A percentile compares a stretch with the other conserved stretches of the same genome.
Conservation (phyloP, 92 coral and sea anemone genomes). For the Chrysogorgia sp. region DNA sequence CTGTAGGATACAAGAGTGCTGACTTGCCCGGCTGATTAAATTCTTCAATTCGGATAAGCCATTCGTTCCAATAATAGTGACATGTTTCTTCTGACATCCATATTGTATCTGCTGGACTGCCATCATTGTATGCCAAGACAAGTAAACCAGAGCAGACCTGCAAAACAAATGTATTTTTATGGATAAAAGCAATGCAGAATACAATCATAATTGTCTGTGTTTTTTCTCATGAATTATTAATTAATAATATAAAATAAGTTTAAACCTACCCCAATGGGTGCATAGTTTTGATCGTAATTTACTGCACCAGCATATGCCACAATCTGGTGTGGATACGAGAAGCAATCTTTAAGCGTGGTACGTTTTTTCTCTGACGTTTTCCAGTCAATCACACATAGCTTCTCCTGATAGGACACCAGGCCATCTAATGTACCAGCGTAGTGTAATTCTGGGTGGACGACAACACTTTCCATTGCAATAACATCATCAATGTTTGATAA, state of each 20-base stretch:
- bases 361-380: conserved; percentile 83
- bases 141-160: conserved; percentile 54
- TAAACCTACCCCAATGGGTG: conserved; percentile 77
- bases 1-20: background rate
- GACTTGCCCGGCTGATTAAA: conserved; percentile 47
- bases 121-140: conserved; percentile 86
- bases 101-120: conserved; percentile 82
- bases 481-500: conserved; percentile 68
- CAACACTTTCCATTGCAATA: conserved; percentile 86
- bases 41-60: conserved; percentile 77
- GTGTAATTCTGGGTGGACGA: conserved; percentile 72
- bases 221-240: background rate
- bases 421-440: conserved; percentile 93
- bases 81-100: conserved; percentile 69
- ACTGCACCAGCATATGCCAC: conserved; percentile 95
- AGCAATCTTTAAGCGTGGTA: conserved; percentile 73
- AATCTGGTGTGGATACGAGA: conserved; percentile 86
- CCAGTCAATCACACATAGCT: conserved; percentile 85
- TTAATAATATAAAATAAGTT: background rate
- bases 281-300: conserved; percentile 76
- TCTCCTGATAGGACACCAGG: conserved; percentile 73
- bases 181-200: no score
- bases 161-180: background rate
- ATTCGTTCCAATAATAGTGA: conserved; percentile 76
- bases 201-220: no score